Evolutionary conservation across 2,888 invertebrate species (phyloP).

Genomic region (Diplolepis rosae): DNA sequence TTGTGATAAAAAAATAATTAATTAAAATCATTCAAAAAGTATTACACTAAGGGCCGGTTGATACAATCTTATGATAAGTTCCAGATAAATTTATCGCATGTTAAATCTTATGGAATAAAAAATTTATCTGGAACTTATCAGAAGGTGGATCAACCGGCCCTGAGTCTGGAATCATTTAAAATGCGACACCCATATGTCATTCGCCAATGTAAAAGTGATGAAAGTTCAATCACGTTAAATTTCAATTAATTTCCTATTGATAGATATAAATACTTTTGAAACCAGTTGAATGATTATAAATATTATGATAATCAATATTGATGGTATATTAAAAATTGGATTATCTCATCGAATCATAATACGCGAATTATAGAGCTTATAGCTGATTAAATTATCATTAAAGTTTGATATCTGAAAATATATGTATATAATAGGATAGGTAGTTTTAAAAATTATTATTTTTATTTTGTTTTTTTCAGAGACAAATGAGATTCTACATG

Average conservation of each 20-base stretch:
- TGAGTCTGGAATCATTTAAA: neutral
- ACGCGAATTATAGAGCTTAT: neutral
- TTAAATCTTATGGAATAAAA: no score
- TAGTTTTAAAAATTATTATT: neutral
- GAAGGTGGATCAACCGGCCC: neutral
- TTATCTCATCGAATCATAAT: constrained; percentile 15
- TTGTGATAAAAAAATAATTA: neutral
- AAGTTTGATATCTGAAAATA: neutral
- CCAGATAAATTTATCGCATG: no score
- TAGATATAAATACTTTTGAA: neutral
- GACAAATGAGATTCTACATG: constrained; percentile 78
- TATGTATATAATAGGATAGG: neutral
- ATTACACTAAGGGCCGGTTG: no score
- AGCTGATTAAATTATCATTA: neutral
- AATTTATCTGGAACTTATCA: neutral
- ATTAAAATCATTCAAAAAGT: no score
- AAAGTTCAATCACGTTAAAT: neutral
- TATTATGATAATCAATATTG: no score
- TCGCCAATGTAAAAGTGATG: constrained; percentile 2
- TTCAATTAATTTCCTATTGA: neutral
- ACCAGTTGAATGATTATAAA: no score
- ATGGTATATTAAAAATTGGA: neutral
- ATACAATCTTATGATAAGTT: no score
- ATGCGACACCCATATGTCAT: constrained; percentile 2
- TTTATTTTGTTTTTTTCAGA: constrained; percentile 73